phyloP scores from a whole-genome alignment of 2,113 vertebrate species.

The Platycercus adscitus region DNA sequence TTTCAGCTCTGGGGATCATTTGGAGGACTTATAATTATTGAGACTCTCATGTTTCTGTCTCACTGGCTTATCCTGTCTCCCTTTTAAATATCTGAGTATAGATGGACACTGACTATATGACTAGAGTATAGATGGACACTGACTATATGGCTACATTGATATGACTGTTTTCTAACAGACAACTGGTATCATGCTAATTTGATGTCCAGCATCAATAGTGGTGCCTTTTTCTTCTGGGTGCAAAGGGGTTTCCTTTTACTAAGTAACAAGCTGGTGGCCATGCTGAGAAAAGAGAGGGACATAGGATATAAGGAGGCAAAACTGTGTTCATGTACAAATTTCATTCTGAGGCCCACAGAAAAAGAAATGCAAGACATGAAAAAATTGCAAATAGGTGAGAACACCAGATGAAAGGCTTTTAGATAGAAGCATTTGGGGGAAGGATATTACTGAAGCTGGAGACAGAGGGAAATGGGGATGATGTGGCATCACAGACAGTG shows the following conservation, averaged over 20 bases:
- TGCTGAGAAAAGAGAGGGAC: not conserved
- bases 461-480: not conserved
- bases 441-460: not conserved
- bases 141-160: not conserved
- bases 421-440: not conserved
- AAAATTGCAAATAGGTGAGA: not conserved
- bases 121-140: rapidly evolving
- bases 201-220: not conserved
- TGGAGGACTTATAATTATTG: not conserved
- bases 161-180: not conserved
- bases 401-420: not conserved
- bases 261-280: not conserved
- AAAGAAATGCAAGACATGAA: not conserved
- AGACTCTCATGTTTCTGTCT: not conserved
- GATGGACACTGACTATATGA: rapidly evolving
- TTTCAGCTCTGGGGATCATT: not conserved
- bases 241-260: not conserved
- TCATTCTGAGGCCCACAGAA: rapidly evolving
- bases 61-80: not conserved
- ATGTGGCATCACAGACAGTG: not conserved
- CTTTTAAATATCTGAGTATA: not conserved
- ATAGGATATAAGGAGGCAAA: not conserved
- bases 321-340: not conserved
- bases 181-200: not conserved
- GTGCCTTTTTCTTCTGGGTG: not conserved